Conservation (phyloP, 1,140 invertebrate species). For the Marisa cornuarietis region DNA sequence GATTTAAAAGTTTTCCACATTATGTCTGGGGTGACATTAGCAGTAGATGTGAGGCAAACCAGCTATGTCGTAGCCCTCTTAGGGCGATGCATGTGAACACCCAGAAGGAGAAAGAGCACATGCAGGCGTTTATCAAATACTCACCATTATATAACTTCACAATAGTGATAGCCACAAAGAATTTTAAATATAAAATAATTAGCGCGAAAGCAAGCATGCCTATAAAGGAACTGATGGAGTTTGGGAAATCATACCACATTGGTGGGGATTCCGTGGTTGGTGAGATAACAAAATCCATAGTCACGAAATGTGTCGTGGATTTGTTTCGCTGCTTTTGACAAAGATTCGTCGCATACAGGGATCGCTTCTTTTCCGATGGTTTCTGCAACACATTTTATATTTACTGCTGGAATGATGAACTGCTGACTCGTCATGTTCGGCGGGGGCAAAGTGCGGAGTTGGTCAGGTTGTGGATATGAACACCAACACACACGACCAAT, state of each 20-base stretch:
- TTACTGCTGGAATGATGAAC: constrained; percentile 1
- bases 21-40: too few species aligned
- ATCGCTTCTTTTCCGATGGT: background rate
- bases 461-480: too few species aligned
- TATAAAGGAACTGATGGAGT: background rate
- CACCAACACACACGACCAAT: too few species aligned
- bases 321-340: background rate
- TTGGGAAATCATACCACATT: background rate
- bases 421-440: too few species aligned
- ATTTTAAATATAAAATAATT: background rate
- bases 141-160: background rate
- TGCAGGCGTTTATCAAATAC: too few species aligned
- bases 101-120: background rate
- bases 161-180: background rate
- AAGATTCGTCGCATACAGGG: background rate
- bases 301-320: constrained; percentile 7
- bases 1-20: too few species aligned
- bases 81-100: background rate
- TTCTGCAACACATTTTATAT: background rate
- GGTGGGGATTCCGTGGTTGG: background rate
- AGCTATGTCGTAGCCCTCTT: too few species aligned
- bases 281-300: constrained; percentile 5
- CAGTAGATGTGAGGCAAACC: too few species aligned
- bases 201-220: background rate
- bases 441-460: too few species aligned